Conservation (phyloP, 2,113 vertebrate species). For the Neolamprologus toae region DNA sequence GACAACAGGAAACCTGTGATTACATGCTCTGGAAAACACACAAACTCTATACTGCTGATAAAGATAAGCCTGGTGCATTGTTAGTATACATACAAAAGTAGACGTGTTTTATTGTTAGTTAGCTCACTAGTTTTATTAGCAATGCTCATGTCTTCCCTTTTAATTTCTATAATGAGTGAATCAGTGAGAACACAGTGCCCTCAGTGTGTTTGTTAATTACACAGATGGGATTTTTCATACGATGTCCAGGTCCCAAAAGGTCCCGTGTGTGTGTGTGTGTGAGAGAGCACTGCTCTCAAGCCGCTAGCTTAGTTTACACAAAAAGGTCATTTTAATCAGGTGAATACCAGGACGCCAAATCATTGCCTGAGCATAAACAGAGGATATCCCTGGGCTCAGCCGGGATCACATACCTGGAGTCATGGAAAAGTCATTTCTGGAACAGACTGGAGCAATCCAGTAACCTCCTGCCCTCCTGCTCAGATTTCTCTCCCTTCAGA, state of each 20-base stretch:
- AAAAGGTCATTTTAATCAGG: slow-evolving; percentile 71
- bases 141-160: neutral
- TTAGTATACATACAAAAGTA: neutral
- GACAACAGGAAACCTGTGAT: slow-evolving; percentile 3
- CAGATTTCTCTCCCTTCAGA: neutral
- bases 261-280: neutral
- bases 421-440: slow-evolving; percentile 67
- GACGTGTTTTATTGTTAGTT: neutral
- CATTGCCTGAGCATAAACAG: slow-evolving; percentile 67
- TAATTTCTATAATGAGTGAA: neutral
- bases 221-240: slow-evolving; percentile 32
- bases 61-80: slow-evolving; percentile 12
- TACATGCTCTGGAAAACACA: neutral
- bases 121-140: slow-evolving; percentile 8
- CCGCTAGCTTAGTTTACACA: slow-evolving; percentile 61
- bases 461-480: slow-evolving; percentile 16
- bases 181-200: neutral
- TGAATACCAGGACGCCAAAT: slow-evolving; percentile 66
- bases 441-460: slow-evolving; percentile 38
- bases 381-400: slow-evolving; percentile 64
- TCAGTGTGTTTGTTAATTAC: slow-evolving; percentile 10
- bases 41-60: neutral
- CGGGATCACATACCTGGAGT: slow-evolving; percentile 56
- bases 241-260: slow-evolving; percentile 28
- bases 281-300: neutral